phyloP scores from a whole-genome alignment of 2,888 invertebrate species.

The Halictus ligatus region DNA sequence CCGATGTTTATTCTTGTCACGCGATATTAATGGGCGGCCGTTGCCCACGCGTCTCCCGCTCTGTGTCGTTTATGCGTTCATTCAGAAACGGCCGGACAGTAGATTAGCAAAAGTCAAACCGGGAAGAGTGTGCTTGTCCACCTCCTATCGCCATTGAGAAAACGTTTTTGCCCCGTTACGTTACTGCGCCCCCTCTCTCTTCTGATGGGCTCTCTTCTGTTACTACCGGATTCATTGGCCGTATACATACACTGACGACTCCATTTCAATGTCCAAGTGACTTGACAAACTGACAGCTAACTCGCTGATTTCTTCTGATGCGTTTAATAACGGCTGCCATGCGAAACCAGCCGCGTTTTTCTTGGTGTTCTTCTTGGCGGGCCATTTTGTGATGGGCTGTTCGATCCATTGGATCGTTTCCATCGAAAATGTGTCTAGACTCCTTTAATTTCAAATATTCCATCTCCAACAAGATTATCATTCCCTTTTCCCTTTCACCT shows the following conservation, averaged over 20 bases:
- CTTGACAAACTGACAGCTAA: constrained; percentile 50
- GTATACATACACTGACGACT: constrained; percentile 52
- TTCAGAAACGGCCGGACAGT: constrained; percentile 62
- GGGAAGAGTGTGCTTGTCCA: constrained; percentile 39
- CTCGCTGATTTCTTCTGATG: constrained; percentile 24
- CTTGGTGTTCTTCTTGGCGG: too few relatives aligned
- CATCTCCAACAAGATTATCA: too few relatives aligned
- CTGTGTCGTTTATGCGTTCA: constrained; percentile 66
- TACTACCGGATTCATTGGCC: constrained; percentile 42
- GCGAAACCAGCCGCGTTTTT: background rate
- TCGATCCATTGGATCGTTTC: too few relatives aligned
- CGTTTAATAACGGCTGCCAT: constrained; percentile 11
- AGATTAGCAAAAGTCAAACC: constrained; percentile 62
- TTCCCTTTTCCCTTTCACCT: too few relatives aligned
- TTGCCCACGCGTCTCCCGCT: constrained; percentile 56
- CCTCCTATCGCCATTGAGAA: constrained; percentile 18
- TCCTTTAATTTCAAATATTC: too few relatives aligned
- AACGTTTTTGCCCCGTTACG: background rate
- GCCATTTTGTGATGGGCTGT: too few relatives aligned
- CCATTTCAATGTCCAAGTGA: constrained; percentile 42
- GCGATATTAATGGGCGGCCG: constrained; percentile 70
- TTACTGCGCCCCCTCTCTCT: background rate
- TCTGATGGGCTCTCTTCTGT: constrained; percentile 16
- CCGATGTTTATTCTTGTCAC: constrained; percentile 80
- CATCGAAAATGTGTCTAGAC: too few relatives aligned